Evolutionary conservation across 2,113 vertebrate species (phyloP).

Genomic region (Trematomus loennbergii): DNA sequence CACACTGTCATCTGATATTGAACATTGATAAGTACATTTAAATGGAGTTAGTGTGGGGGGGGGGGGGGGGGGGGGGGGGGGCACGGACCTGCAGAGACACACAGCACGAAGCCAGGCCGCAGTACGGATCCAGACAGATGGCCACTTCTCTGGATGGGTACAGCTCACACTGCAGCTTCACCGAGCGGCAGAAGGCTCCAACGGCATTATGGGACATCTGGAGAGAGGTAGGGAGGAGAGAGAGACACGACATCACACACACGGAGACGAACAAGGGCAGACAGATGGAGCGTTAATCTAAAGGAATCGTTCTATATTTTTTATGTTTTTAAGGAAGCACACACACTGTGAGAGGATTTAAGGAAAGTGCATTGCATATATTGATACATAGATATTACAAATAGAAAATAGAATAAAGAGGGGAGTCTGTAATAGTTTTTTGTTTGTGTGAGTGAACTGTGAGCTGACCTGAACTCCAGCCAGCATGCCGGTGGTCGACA

Average conservation of each 20-base stretch:
- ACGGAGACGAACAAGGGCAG: background rate
- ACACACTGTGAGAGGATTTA: background rate
- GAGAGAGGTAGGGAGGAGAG: constrained; percentile 53
- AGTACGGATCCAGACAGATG: constrained; percentile 98
- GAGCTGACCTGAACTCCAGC: constrained; percentile 95
- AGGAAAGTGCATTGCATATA: too few species aligned
- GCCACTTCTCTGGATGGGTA: constrained; percentile 99
- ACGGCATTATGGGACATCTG: constrained; percentile 99
- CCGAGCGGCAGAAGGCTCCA: constrained; percentile 98
- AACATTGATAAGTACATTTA: too few species aligned
- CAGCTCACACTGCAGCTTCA: constrained; percentile 99
- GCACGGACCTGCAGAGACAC: constrained; percentile 97
- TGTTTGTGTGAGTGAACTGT: background rate
- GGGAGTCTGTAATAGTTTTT: background rate
- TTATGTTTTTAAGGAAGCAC: too few species aligned
- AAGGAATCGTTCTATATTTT: too few species aligned
- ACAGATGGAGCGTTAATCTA: background rate
- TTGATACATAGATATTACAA: too few species aligned
- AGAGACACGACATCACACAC: constrained; percentile 20
- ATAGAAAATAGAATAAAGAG: background rate
- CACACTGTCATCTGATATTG: too few species aligned
- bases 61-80: background rate
- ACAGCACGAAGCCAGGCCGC: constrained; percentile 98
- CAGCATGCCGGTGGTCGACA: constrained; percentile 99
- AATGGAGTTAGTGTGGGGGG: too few species aligned